Evolutionary conservation across 2,888 invertebrate species (phyloP).

Genomic region (Cheiracanthium punctorium): DNA sequence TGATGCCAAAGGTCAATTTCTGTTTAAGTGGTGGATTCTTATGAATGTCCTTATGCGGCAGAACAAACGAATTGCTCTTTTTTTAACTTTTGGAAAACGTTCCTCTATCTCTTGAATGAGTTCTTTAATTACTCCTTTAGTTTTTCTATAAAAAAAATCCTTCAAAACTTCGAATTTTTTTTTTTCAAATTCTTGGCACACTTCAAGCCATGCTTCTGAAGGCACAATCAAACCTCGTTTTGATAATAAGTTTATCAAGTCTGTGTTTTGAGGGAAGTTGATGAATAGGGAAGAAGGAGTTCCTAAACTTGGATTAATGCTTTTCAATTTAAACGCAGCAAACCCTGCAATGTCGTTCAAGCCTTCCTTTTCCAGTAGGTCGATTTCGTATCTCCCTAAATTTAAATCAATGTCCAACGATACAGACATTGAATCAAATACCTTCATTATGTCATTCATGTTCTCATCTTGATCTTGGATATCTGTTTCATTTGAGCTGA

Average conservation of each 20-base stretch:
- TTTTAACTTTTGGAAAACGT: background rate
- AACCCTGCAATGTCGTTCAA: background rate
- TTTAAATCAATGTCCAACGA: too few relatives aligned
- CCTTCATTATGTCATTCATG: background rate
- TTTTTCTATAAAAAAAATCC: background rate
- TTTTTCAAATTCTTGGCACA: background rate
- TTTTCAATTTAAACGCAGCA: background rate
- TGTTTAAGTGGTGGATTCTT: background rate
- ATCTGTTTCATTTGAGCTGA: too few relatives aligned
- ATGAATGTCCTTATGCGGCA: conserved; percentile 5
- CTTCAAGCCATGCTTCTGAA: background rate
- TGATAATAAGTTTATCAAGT: background rate
- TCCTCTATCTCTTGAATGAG: background rate
- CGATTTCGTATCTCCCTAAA: too few relatives aligned
- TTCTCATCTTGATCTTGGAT: background rate
- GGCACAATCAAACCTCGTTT: background rate
- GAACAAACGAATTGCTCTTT: background rate
- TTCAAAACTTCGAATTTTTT: background rate
- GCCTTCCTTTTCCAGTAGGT: background rate
- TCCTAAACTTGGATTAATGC: background rate
- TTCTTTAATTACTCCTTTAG: conserved; percentile 1
- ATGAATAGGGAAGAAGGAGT: background rate
- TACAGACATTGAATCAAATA: too few relatives aligned
- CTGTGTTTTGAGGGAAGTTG: background rate
- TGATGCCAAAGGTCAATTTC: background rate